Conservation (phyloP, 2,888 invertebrate species). For the Parochlus steinenii region DNA sequence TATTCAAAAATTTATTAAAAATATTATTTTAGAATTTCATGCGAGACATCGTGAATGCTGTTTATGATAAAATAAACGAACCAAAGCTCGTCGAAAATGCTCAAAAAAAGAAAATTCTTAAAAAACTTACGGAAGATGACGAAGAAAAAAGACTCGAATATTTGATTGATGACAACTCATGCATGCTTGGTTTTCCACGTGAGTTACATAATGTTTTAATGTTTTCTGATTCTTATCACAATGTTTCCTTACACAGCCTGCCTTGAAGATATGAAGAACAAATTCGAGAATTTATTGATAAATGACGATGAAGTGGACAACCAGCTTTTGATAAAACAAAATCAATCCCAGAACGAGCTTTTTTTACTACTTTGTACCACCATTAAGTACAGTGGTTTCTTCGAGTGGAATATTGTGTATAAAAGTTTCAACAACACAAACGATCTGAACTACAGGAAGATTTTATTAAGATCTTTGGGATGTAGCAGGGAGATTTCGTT, state of each 20-base stretch:
- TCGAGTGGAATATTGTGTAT: slow-evolving; percentile 11
- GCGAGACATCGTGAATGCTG: slow-evolving; percentile 9
- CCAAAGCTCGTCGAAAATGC: slow-evolving; percentile 3
- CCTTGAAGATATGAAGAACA: slow-evolving; percentile 10
- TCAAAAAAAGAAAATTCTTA: no score
- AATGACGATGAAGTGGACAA: slow-evolving; percentile 11
- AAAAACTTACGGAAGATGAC: slow-evolving; percentile 9
- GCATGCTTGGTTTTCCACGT: slow-evolving; percentile 10
- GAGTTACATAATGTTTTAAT: no score
- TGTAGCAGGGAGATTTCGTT: slow-evolving; percentile 5
- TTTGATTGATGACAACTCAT: slow-evolving; percentile 9
- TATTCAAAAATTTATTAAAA: no score
- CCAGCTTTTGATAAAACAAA: slow-evolving; percentile 6
- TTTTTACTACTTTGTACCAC: slow-evolving; percentile 11
- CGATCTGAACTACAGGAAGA: slow-evolving; percentile 8
- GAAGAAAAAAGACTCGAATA: slow-evolving; percentile 10
- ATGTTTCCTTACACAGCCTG: slow-evolving; percentile 8
- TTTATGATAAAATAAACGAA: slow-evolving; percentile 11
- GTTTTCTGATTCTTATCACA: no score
- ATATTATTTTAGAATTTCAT: no score
- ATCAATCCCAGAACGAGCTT: slow-evolving; percentile 12
- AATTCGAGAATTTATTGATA: slow-evolving; percentile 8
- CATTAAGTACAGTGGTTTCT: slow-evolving; percentile 12
- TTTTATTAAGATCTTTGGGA: slow-evolving; percentile 7
- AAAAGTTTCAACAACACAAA: slow-evolving; percentile 10